Percentiles rank a stretch among this genome's conserved stretches.
These are phyloP conservation scores for Tipula helvola DNA, from an alignment of 2,888 invertebrate genomes.

Conservation along the genomic window DNA sequence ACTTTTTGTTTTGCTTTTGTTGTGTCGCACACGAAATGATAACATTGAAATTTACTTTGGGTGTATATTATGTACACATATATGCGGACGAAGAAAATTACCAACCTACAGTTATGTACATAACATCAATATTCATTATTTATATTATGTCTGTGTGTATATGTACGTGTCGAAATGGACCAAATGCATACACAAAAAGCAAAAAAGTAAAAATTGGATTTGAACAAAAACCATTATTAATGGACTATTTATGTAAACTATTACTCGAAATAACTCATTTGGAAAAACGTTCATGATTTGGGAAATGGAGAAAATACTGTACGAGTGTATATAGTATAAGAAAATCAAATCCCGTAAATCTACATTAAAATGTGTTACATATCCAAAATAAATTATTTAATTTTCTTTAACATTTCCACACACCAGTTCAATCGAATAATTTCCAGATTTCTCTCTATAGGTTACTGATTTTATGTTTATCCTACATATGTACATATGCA, in stretches of 20 bases:
- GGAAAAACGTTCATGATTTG: background rate
- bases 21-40: background rate
- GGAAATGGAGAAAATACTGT: background rate
- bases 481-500: background rate
- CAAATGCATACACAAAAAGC: background rate
- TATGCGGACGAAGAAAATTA: background rate
- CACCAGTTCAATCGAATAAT: background rate
- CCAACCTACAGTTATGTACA: background rate
- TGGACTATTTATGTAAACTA: background rate
- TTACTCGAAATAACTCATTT: background rate
- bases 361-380: background rate
- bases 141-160: background rate
- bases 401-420: background rate
- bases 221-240: background rate
- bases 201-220: background rate
- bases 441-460: background rate
- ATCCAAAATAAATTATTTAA: background rate
- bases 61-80: background rate
- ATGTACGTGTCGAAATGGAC: background rate
- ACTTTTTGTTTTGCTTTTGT: background rate
- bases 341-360: background rate
- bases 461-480: background rate
- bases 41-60: background rate
- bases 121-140: background rate
- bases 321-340: no score